phyloP scores from a whole-genome alignment of 2,797 vertebrate genomes.

The Podarcis siculus region DNA sequence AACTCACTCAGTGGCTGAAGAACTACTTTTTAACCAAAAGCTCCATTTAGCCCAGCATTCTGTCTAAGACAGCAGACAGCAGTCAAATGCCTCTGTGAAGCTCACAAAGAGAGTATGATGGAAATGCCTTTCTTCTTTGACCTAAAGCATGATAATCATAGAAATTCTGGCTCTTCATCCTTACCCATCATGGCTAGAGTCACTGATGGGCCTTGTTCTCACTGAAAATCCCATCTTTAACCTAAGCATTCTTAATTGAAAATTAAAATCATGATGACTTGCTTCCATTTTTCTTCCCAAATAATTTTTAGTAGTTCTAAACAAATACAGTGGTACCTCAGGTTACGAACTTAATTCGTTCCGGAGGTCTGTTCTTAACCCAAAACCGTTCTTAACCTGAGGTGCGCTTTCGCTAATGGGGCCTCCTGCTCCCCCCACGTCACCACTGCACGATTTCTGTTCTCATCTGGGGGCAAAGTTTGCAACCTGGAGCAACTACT shows the following conservation, averaged over 20 bases:
- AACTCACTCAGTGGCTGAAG: background rate
- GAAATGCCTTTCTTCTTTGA: background rate
- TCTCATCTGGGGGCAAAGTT: too few species aligned
- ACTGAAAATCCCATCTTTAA: background rate
- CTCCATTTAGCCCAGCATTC: background rate
- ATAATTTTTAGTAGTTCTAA: background rate
- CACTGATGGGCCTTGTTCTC: background rate
- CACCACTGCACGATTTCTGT: too few species aligned
- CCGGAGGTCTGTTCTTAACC: too few species aligned
- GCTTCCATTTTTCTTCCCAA: background rate
- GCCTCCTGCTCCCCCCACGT: too few species aligned
- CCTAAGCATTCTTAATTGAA: background rate
- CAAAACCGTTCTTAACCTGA: too few species aligned
- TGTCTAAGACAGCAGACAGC: background rate
- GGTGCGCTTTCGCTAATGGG: too few species aligned
- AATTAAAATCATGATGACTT: background rate
- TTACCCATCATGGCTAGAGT: background rate
- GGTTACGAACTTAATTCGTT: too few species aligned
- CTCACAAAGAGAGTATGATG: background rate
- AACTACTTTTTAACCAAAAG: background rate
- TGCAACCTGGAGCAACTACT: too few species aligned
- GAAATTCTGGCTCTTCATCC: background rate
- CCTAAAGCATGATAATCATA: background rate
- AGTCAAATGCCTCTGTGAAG: background rate
- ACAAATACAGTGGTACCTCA: background rate